Conservation (phyloP, 2,113 vertebrate genomes). For the Catharus fuscescens region DNA sequence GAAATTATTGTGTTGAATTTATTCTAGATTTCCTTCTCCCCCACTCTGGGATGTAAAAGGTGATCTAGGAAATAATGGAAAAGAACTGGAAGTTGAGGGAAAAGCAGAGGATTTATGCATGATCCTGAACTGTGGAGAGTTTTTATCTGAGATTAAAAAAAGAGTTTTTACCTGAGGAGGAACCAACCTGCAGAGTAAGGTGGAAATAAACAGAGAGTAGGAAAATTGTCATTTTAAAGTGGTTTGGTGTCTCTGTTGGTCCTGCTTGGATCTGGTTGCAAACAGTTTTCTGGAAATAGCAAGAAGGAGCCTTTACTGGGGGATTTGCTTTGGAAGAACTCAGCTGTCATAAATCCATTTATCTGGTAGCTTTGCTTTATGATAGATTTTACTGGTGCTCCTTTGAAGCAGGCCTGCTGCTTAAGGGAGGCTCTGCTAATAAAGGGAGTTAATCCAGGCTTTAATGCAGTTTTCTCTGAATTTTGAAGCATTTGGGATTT, state of each 20-base stretch:
- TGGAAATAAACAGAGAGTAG: not conserved
- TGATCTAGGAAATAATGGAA: not conserved
- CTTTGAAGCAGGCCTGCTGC: not conserved
- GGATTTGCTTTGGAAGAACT: not conserved
- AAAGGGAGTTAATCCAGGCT: not conserved
- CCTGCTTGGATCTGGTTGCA: not conserved
- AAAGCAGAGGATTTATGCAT: not conserved
- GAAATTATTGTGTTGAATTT: not conserved
- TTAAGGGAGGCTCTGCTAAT: not conserved
- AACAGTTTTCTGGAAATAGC: not conserved
- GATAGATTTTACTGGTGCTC: not conserved
- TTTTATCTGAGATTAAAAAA: not conserved
- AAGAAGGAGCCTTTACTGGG: not conserved
- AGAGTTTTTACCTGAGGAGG: not conserved
- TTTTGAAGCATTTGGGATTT: not conserved
- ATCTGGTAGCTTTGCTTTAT: not conserved
- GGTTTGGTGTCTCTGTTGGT: not conserved
- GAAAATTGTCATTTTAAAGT: not conserved
- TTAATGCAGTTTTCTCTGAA: not conserved
- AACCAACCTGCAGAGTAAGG: not conserved
- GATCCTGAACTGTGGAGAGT: not conserved
- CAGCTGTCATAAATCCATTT: fast-evolving
- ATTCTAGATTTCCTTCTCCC: not conserved
- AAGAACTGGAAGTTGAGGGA: not conserved
- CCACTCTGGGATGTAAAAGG: not conserved